A percentile compares a stretch with the other conserved stretches of the same genome.
phyloP scores from a whole-genome alignment of 2,113 vertebrate species.

The Tragelaphus scriptus region DNA sequence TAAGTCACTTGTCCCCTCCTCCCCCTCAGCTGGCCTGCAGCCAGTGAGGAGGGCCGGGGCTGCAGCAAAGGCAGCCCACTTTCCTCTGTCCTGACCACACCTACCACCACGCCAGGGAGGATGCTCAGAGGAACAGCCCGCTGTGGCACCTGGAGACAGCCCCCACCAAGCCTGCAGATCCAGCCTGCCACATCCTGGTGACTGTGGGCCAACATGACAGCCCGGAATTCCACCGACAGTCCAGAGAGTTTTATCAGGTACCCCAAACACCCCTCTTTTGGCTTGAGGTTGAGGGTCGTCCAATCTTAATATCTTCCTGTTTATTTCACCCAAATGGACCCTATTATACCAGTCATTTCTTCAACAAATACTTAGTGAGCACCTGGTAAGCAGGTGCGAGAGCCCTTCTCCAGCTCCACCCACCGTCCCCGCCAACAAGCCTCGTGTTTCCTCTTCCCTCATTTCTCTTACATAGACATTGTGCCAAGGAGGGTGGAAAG shows the following conservation, averaged over 20 bases:
- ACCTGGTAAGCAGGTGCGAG: rapidly evolving
- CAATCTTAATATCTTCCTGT: rapidly evolving
- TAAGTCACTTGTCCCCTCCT: slow-evolving; percentile 68
- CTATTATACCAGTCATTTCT: too few relatives aligned
- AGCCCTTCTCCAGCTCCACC: background rate
- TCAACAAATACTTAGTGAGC: background rate
- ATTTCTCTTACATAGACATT: slow-evolving; percentile 38
- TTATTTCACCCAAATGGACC: background rate
- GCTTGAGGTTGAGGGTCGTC: background rate
- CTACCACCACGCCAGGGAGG: slow-evolving; percentile 81
- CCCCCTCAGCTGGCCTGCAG: rapidly evolving
- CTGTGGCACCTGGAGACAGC: slow-evolving; percentile 73
- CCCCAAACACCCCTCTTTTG: background rate
- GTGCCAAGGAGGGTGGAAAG: slow-evolving; percentile 49
- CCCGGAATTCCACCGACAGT: slow-evolving; percentile 89
- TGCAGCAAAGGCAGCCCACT: background rate
- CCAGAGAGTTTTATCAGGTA: slow-evolving; percentile 88
- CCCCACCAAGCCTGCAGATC: background rate
- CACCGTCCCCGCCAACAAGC: rapidly evolving
- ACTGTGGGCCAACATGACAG: slow-evolving; percentile 90
- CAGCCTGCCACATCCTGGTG: slow-evolving; percentile 81
- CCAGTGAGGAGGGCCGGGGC: background rate
- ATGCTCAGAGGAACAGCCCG: slow-evolving; percentile 90
- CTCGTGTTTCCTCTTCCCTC: rapidly evolving
- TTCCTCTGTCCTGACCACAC: background rate